Evolutionary conservation across 2,888 invertebrate species (phyloP).

Genomic region (Ormyrus nitidulus): DNA sequence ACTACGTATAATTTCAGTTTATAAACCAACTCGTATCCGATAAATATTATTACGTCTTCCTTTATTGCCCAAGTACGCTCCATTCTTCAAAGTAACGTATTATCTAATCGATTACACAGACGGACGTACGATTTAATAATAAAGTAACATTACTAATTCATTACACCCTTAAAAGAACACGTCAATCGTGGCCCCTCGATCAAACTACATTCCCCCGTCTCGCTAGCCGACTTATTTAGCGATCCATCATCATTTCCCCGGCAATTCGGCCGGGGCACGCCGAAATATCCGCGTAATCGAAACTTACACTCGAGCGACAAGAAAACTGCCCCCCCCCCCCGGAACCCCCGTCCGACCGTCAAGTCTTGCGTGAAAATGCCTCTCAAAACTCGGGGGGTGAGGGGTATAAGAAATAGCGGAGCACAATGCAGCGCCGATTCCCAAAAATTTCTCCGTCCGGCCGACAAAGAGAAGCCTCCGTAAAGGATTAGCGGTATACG

Average conservation of each 20-base stretch:
- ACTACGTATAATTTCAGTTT: no score
- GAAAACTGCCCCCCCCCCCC: conserved; percentile 9
- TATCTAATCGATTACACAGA: no score
- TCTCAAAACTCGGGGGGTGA: conserved; percentile 13
- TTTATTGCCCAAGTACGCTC: no score
- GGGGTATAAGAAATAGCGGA: not conserved
- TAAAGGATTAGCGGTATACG: conserved; percentile 32
- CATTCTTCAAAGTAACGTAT: no score
- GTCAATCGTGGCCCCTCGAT: no score
- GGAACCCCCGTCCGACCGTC: not conserved
- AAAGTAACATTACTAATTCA: no score
- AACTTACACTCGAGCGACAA: conserved; percentile 26
- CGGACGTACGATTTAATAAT: no score
- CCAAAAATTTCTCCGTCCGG: not conserved
- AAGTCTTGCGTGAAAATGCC: conserved; percentile 43
- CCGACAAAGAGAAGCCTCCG: conserved; percentile 14
- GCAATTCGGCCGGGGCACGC: not conserved
- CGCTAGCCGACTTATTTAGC: conserved; percentile 24
- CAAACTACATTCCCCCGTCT: not conserved
- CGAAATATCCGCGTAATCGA: conserved; percentile 29
- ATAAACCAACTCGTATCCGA: no score
- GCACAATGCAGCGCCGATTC: not conserved
- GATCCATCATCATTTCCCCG: conserved; percentile 20
- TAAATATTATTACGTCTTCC: no score
- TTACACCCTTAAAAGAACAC: no score